phyloP scores from a whole-genome alignment of 2,888 invertebrate genomes.

The Cheilosia grossa region DNA sequence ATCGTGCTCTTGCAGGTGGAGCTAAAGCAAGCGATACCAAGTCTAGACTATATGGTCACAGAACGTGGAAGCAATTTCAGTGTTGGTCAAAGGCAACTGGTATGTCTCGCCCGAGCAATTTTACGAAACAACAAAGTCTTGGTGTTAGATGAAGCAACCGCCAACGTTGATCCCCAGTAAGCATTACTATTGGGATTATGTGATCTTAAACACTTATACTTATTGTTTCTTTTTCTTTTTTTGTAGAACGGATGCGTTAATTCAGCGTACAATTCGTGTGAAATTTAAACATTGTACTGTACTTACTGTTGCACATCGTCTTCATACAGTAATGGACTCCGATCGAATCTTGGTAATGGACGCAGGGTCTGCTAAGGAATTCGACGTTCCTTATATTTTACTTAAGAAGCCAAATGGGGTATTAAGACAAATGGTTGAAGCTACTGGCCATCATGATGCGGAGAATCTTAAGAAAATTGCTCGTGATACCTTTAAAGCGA shows the following conservation, averaged over 20 bases:
- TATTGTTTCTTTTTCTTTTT: slow-evolving; percentile 77
- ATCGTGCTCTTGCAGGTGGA: slow-evolving; percentile 83
- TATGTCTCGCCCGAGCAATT: slow-evolving; percentile 88
- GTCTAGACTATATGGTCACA: slow-evolving; percentile 85
- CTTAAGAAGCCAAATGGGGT: slow-evolving; percentile 86
- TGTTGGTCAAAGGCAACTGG: slow-evolving; percentile 87
- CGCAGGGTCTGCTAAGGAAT: slow-evolving; percentile 89
- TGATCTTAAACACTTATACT: not conserved
- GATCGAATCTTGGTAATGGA: slow-evolving; percentile 95
- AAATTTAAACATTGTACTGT: slow-evolving; percentile 94
- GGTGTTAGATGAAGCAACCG: slow-evolving; percentile 88
- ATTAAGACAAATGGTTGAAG: slow-evolving; percentile 88
- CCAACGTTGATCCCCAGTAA: slow-evolving; percentile 87
- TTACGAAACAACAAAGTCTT: slow-evolving; percentile 86
- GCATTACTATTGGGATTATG: not conserved
- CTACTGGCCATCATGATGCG: slow-evolving; percentile 85
- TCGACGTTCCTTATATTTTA: slow-evolving; percentile 88
- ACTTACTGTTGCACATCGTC: slow-evolving; percentile 94
- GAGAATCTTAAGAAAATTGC: slow-evolving; percentile 84
- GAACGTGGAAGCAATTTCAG: slow-evolving; percentile 86
- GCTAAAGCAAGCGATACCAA: slow-evolving; percentile 83
- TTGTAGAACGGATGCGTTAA: slow-evolving; percentile 90
- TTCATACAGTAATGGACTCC: slow-evolving; percentile 97
- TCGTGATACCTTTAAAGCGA: slow-evolving; percentile 77
- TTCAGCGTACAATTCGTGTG: slow-evolving; percentile 91